Evolutionary conservation across 2,888 invertebrate species (phyloP).

Genomic region (Therioaphis trifolii): DNA sequence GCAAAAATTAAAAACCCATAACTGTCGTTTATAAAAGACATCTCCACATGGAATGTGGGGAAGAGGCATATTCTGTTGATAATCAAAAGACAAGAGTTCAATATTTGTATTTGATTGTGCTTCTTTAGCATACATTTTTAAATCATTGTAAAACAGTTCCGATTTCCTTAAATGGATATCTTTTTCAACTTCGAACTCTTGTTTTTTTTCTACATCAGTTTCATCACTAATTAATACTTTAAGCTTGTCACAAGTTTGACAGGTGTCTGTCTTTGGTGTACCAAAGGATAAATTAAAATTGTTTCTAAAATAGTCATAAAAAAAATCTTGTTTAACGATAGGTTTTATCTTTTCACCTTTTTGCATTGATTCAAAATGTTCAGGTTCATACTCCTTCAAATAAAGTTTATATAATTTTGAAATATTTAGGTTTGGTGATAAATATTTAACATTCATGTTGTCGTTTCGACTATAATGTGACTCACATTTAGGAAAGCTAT

Average conservation of each 20-base stretch:
- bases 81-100: constrained; percentile 63
- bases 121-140: constrained; percentile 64
- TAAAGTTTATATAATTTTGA: constrained; percentile 54
- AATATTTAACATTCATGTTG: constrained; percentile 1
- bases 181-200: constrained; percentile 11
- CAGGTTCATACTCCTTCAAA: constrained; percentile 57
- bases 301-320: constrained; percentile 18
- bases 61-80: too few relatives aligned
- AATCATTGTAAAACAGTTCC: constrained; percentile 27
- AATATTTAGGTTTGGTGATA: constrained; percentile 53
- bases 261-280: constrained; percentile 35
- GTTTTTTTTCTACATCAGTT: constrained; percentile 29
- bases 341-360: constrained; percentile 35
- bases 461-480: constrained; percentile 37
- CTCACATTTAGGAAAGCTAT: constrained; percentile 39
- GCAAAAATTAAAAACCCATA: constrained; percentile 64
- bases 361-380: constrained; percentile 24
- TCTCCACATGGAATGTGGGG: constrained; percentile 65
- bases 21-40: constrained; percentile 65
- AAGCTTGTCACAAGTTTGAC: constrained; percentile 40
- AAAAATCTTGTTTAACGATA: constrained; percentile 25
- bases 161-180: constrained; percentile 33
- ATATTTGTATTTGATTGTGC: constrained; percentile 63
- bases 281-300: constrained; percentile 41
- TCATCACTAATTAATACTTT: not conserved